Evolutionary conservation across 1,140 invertebrate species (phyloP), one percentile per base, ranked within the genome.

Genomic region (Lepidotrigona ventralis): DNA sequence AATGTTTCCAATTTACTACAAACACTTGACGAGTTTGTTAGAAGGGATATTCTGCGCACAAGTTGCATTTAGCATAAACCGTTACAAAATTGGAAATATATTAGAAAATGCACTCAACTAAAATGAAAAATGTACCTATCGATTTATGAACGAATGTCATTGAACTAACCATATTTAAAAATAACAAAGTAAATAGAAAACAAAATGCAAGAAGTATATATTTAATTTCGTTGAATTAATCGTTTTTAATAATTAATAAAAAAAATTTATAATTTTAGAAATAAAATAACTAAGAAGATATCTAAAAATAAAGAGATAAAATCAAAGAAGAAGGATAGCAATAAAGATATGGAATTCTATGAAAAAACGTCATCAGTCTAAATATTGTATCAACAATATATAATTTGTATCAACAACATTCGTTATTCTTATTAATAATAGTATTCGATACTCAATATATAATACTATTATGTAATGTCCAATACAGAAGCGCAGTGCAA

Each of bases 401-500:
- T n/a, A 85, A 54, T 77, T 68, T 56, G 79, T 74, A 68, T 85
- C 33, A 39, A 60, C 0, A n/a, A 8, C 23, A 60, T 60, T 60
- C 58, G 58, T 60, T 60, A 60, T 33, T 33, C 33, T 33, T 33
- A 33, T 3, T 33, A 69, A 33, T 63, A 75, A 63, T 39, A 68
- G 54, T 29, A 68, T 72, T 69, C 51, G 56, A 39, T 17, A 29
- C 15, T 53, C 53, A 21, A 70, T 73, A 70, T 58, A 54, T 85
- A 82, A 87, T 69, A 85, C 76, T 54, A 46, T 88, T 88, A 84
- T 63, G 71, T n/a, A 88, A 88, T 56, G 6, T 29, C 2, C n/a
- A 9, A 58, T 29, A 39, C 71, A 69, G 58, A 81, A 51, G 79
- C 63, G 14, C 53, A 33, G 33, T 79, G 79, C 85, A 85, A 81